A percentile compares a stretch with the other conserved stretches of the same genome.
Evolutionary conservation across 2,888 invertebrate genomes (phyloP).

Genomic region (Pediacus dermestoides): DNA sequence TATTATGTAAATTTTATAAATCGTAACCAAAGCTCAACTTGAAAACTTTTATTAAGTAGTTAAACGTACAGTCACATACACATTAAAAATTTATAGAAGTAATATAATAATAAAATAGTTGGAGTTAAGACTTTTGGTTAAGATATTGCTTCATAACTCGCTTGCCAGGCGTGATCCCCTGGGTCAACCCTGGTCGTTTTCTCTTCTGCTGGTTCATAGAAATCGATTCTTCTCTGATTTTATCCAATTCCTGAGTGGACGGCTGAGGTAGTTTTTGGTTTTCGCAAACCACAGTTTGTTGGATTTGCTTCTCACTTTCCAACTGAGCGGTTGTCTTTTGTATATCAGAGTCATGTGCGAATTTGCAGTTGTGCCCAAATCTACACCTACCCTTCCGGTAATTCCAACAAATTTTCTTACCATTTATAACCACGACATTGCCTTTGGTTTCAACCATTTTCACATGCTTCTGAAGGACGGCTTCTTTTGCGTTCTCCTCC

Average conservation of each 20-base stretch:
- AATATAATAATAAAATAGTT: no score
- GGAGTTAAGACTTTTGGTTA: conserved; percentile 56
- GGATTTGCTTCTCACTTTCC: conserved; percentile 49
- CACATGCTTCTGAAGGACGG: conserved; percentile 78
- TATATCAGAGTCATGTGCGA: conserved; percentile 85
- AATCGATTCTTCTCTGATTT: conserved; percentile 28
- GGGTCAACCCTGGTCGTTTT: conserved; percentile 74
- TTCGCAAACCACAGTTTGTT: conserved; percentile 31
- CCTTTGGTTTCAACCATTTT: conserved; percentile 80
- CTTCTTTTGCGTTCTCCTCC: conserved; percentile 81
- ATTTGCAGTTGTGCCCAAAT: conserved; percentile 89
- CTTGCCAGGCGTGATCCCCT: conserved; percentile 76
- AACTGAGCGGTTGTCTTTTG: conserved; percentile 61
- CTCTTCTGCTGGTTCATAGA: conserved; percentile 50
- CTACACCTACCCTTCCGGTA: conserved; percentile 83
- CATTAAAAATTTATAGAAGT: no score
- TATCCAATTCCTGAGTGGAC: conserved; percentile 27
- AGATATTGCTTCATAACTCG: conserved; percentile 78
- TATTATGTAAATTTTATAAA: no score
- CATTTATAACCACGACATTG: conserved; percentile 72
- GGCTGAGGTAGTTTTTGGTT: conserved; percentile 42
- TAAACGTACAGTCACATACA: no score
- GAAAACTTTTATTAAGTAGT: no score
- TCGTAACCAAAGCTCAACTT: no score
- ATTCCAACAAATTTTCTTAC: conserved; percentile 90